Evolutionary conservation across 2,797 vertebrate species (phyloP), one percentile per base, ranked within the genome.

Genomic region (Leuciscus waleckii): DNA sequence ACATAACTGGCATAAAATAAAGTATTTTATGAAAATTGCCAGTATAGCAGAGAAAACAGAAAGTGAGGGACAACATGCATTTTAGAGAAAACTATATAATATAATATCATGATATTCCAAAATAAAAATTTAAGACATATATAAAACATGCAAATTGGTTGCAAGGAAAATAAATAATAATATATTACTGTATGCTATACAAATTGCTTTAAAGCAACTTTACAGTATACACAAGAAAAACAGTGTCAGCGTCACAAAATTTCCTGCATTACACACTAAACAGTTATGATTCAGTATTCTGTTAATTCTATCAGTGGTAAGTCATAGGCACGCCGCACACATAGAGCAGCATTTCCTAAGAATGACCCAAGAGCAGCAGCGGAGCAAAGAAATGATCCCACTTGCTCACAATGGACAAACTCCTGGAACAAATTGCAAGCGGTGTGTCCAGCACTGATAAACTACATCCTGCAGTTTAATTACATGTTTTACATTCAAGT

Each of bases 401-500:
- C 46, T 65, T 37, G 17, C 6, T 68, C 26, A 87, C 76, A 87
- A 83, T 83, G 63, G 37, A 83, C n/a, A 73, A 78, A 86, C 75
- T 79, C 21, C 76, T 86, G 69, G 21, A 87, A 83, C 76, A 29
- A 80, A 81, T 58, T 51, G 77, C 51, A 46, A 74, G 61, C 7
- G 46, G 46, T 75, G 76, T 83, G 68, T 43, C 71, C 41, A 71
- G n/a, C 56, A 73, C 17, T 41, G 58, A 73, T 80, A 79, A 80
- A 75, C 68, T 79, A 51, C 49, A 73, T 71, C 73, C 78, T 82
- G 70, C 26, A 83, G 74, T 70, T 73, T 85, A 92, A 83, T 84
- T 13, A 46, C 49, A 75, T 49, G 51, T 81, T 63, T 46, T 81
- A 81, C 56, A 77, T 87, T 63, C 35, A 73, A 58, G 46, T 75